Evolutionary conservation across 2,888 invertebrate species (phyloP).

Genomic region (Argyresthia goedartella): DNA sequence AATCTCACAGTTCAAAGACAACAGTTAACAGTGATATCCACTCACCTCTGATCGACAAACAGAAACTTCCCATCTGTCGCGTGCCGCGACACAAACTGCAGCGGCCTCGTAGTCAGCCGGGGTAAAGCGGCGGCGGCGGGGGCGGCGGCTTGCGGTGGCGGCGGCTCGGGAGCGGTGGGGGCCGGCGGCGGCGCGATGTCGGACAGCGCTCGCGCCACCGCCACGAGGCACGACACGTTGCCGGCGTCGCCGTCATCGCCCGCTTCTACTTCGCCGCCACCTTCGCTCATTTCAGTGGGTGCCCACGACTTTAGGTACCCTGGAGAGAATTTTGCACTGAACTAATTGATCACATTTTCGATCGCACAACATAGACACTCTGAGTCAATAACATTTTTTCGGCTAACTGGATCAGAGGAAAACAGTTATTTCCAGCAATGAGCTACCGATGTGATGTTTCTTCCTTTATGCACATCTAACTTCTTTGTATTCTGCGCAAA

Average conservation of each 20-base stretch:
- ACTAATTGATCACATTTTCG: not conserved
- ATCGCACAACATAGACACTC: too few relatives aligned
- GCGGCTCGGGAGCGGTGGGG: slow-evolving; percentile 17
- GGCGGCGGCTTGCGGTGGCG: too few relatives aligned
- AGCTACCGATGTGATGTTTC: too few relatives aligned
- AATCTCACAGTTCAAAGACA: too few relatives aligned
- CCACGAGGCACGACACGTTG: slow-evolving; percentile 90
- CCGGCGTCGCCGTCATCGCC: slow-evolving; percentile 58
- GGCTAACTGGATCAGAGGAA: too few relatives aligned
- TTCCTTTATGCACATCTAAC: too few relatives aligned
- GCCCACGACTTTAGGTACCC: slow-evolving; percentile 94
- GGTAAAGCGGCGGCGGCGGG: slow-evolving; percentile 8
- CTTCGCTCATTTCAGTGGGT: slow-evolving; percentile 80
- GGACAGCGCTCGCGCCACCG: slow-evolving; percentile 83
- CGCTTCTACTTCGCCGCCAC: slow-evolving; percentile 76
- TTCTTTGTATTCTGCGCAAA: too few relatives aligned
- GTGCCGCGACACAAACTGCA: slow-evolving; percentile 87
- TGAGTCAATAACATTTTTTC: too few relatives aligned
- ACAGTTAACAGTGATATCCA: too few relatives aligned
- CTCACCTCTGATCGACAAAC: slow-evolving; percentile 90
- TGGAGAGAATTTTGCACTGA: too few relatives aligned
- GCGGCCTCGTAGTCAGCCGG: slow-evolving; percentile 67
- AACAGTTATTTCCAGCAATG: too few relatives aligned
- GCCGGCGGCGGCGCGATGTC: slow-evolving; percentile 62
- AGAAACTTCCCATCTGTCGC: slow-evolving; percentile 93